Evolutionary conservation across 1,140 invertebrate genomes (phyloP), one percentile per base, ranked within the genome.

Genomic region (Heliconius himera): DNA sequence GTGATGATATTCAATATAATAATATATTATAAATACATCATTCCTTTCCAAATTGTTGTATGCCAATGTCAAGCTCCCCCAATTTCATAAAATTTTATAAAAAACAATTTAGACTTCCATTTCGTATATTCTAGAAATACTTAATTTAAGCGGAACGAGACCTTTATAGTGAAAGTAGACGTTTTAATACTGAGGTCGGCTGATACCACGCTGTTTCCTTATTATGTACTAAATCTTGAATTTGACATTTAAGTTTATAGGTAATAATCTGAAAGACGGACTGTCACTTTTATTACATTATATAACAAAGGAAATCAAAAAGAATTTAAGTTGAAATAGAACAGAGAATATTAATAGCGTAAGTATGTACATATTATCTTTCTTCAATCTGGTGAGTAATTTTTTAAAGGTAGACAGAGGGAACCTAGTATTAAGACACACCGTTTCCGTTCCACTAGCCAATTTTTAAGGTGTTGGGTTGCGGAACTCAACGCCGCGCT

Each of bases 91-190:
- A 46, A 46, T 46, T 16, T 46, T 5, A 16, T 46, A 46, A 46
- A 8, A 51, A 18, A 20, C 13, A 13, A 46, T 46, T 13, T 46
- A 3, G 8, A 9, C 9, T 26, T 66, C 9, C 1, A 26, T 66
- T 26, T 60, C n/a, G 22, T 60, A 26, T 3, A 29, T 66, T 66
- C 60, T 66, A 66, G 60, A 66, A 66, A 66, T 11, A 66, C 60
- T 29, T 29, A 29, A 66, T 29, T 66, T 11, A 18, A 66, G 4
- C 60, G 13, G 26, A 26, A 66, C 60, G 4, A 66, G 26, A 66
- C 60, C 60, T 66, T 66, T 66, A 66, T 9, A 66, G 60, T 66
- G 60, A 66, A 66, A 66, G 60, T 66, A 66, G 60, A 18, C 22
- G 11, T 29, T 56, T 22, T 66, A 66, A 66, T 29, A 29, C 26